Evolutionary conservation across 2,888 invertebrate species (phyloP), one percentile per base, ranked within the genome.

Genomic region (Athalia circularis): DNA sequence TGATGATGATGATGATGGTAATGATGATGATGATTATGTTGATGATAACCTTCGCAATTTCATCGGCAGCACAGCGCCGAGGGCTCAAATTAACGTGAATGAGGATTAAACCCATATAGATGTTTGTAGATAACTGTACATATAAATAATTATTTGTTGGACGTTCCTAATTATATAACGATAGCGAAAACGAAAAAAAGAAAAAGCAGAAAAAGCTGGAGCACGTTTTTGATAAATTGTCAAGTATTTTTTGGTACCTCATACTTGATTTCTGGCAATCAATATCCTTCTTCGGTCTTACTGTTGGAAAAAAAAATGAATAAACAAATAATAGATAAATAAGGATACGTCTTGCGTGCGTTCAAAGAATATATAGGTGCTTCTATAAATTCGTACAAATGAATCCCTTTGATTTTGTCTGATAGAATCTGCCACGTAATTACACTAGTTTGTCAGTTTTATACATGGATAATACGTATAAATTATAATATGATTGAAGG

Each of bases 11-110:
- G 5, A 43, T 52, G 43, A 67, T 1, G n/a, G 8, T 29, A 3
- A 11, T 43, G 11, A 43, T 3, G 4, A 11, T n/a, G 0, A 6
- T 4, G 7, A 15, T 11, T 5, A 3, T 29, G 15, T 50, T 67
- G 1, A 50, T 50, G 48, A 29, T 4, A 62, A 43, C n/a, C 11
- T n/a, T 45, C n/a, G 1, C 45, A n/a, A 67, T 65, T 29, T 29
- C 29, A 29, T 29, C 29, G 67, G 50, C n/a, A 54, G 11, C 15
- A 13, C 47, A 29, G 3, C 64, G 8, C 45, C 8, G 5, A 47
- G 4, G 72, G 77, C 52, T 79, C 75, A 79, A 77, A 29, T 80
- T 81, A 77, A 57, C 74, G 72, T 78, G 80, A 81, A 82, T 74
- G 74, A 29, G 9, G 29, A 75, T 50, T 70, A 75, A 67, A 29